Percentiles rank a stretch among this genome's conserved stretches.
phyloP scores from a whole-genome alignment of 2,797 vertebrate species.

The Neosilurus hyrtlii region DNA sequence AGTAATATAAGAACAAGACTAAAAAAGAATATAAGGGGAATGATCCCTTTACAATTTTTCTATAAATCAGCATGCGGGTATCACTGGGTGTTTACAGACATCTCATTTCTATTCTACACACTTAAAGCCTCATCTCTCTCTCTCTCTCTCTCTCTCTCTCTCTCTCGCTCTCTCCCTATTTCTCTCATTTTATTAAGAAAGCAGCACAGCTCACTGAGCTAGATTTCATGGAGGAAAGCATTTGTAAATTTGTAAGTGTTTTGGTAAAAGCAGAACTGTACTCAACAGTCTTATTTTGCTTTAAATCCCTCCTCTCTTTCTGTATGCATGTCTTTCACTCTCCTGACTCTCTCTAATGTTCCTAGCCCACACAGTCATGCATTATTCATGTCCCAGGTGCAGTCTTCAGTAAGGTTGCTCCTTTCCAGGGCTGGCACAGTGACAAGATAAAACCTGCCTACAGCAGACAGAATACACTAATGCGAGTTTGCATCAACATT shows the following conservation, averaged over 20 bases:
- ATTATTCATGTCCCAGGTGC: conserved; percentile 58
- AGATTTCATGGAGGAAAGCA: background rate
- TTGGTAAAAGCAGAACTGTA: background rate
- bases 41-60: background rate
- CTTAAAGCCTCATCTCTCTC: background rate
- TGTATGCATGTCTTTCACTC: background rate
- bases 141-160: background rate
- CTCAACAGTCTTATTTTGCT: background rate
- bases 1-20: background rate
- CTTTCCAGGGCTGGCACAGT: conserved; percentile 15
- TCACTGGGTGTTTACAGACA: background rate
- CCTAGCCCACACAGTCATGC: conserved; percentile 37
- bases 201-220: background rate
- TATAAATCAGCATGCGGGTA: background rate
- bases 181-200: background rate
- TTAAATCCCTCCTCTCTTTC: background rate
- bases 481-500: background rate
- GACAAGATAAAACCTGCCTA: background rate
- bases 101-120: background rate
- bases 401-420: conserved; percentile 34
- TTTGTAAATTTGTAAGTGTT: background rate
- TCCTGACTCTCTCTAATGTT: background rate
- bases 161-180: background rate
- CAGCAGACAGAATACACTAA: conserved; percentile 8
- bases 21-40: background rate